These are phyloP conservation scores for Hemichromis elongatus DNA, from an alignment of 2,113 vertebrate genomes.

Conservation along the genomic window DNA sequence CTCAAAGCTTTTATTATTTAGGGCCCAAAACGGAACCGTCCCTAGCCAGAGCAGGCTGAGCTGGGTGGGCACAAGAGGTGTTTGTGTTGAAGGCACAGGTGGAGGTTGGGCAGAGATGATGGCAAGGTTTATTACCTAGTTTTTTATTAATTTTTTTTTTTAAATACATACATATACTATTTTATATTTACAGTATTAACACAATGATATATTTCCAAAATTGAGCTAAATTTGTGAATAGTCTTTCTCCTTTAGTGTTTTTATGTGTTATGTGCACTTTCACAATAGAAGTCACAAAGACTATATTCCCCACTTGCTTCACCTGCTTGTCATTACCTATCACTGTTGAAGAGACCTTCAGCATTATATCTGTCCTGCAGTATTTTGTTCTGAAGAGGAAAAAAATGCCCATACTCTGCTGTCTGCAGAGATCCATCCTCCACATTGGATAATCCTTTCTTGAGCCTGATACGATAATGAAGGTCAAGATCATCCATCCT, in stretches of 20 bases:
- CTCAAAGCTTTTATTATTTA: not conserved
- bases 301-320: not conserved
- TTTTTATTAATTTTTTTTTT: not conserved
- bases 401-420: not conserved
- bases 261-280: not conserved
- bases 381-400: not conserved
- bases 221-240: not conserved
- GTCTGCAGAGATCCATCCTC: not conserved
- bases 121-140: not conserved
- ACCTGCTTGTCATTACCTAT: not conserved
- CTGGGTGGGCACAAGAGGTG: not conserved
- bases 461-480: slow-evolving; percentile 14
- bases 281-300: not conserved
- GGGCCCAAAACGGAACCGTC: not conserved
- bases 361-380: not conserved
- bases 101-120: not conserved
- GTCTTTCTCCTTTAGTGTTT: not conserved
- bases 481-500: slow-evolving; percentile 52
- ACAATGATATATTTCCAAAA: not conserved
- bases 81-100: not conserved
- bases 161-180: not conserved
- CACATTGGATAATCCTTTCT: slow-evolving; percentile 2
- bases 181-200: not conserved
- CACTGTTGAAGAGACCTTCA: not conserved
- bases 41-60: not conserved